Evolutionary conservation across 2,888 invertebrate species (phyloP).

Genomic region (Tupiocoris notatus): DNA sequence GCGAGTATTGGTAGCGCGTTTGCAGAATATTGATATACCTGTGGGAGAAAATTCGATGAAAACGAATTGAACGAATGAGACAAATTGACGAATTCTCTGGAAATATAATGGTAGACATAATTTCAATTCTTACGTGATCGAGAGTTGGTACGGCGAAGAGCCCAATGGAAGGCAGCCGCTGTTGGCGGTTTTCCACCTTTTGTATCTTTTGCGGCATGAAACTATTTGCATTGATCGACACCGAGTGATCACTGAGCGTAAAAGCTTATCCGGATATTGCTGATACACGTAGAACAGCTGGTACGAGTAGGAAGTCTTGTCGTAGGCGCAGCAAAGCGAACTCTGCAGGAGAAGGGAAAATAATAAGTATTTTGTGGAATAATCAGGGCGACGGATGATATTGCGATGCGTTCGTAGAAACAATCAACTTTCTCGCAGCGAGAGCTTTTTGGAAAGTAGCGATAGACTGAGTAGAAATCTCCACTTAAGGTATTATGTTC

Average conservation of each 20-base stretch:
- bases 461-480: too few relatives aligned
- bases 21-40: constrained; percentile 56
- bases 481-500: too few relatives aligned
- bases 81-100: constrained; percentile 46
- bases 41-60: too few relatives aligned
- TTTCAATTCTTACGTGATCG: constrained; percentile 48
- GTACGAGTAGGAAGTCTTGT: constrained; percentile 64
- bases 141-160: constrained; percentile 58
- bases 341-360: constrained; percentile 59
- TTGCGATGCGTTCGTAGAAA: too few relatives aligned
- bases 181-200: constrained; percentile 54
- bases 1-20: constrained; percentile 57
- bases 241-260: constrained; percentile 62
- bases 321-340: constrained; percentile 62
- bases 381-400: too few relatives aligned
- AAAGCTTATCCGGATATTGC: constrained; percentile 65
- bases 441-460: too few relatives aligned
- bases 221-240: constrained; percentile 63
- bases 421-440: too few relatives aligned
- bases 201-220: constrained; percentile 57
- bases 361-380: too few relatives aligned
- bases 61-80: too few relatives aligned
- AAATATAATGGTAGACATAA: constrained; percentile 16
- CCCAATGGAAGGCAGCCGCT: constrained; percentile 57
- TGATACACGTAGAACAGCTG: constrained; percentile 71